These are phyloP conservation scores for Ophioderma brevispina DNA, from an alignment of 35 echinoderm and acorn worm species.

Conservation along the genomic window DNA sequence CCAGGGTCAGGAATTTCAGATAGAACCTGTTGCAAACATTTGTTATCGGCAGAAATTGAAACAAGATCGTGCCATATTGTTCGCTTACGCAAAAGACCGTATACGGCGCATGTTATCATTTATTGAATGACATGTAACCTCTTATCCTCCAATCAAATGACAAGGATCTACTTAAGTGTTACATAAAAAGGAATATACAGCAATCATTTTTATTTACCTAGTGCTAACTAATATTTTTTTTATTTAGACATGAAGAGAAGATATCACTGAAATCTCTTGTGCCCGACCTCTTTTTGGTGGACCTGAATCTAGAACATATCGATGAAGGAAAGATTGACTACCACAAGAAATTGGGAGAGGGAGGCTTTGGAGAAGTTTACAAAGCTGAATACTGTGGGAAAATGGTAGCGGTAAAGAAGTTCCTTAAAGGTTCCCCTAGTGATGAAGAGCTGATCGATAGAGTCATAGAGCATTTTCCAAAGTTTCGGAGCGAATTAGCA, in stretches of 20 bases:
- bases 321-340: neutral
- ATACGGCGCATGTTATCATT: neutral
- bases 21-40: too few relatives aligned
- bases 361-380: conserved; percentile 64
- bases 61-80: too few relatives aligned
- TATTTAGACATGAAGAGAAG: neutral
- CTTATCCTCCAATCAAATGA: too few relatives aligned
- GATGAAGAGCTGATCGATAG: neutral
- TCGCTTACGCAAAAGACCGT: neutral
- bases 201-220: neutral
- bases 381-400: conserved; percentile 14
- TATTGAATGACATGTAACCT: too few relatives aligned
- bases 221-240: neutral
- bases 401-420: conserved; percentile 10
- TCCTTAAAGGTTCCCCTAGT: too few relatives aligned
- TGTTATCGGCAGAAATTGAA: too few relatives aligned
- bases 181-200: neutral
- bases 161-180: too few relatives aligned
- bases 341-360: conserved; percentile 18
- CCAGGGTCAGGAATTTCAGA: too few relatives aligned
- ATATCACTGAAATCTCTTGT: conserved; percentile 11
- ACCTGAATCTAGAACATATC: conserved; percentile 23
- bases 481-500: conserved; percentile 63
- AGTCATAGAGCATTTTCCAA: conserved; percentile 41
- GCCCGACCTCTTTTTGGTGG: conserved; percentile 60